Base-by-base conservation (phyloP, 2,113 vertebrate genomes). In the Microtus montanus region DNA sequence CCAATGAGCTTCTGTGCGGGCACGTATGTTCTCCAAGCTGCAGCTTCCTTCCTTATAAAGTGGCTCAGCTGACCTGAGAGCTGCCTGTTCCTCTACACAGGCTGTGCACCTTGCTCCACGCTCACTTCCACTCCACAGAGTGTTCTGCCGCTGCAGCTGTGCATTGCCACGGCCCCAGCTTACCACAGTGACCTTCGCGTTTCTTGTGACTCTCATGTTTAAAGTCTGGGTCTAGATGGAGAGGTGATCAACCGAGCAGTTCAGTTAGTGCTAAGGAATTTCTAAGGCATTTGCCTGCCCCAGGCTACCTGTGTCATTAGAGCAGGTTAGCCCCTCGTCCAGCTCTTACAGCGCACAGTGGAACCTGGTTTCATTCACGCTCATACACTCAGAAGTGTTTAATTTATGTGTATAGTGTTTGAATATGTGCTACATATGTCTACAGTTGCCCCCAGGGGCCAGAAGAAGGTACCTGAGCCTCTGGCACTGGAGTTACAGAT, bases 231-330 rank as follows among this genome's bases (percentile, higher is more conserved):
- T 95, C 64, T 38, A 82, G 47, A 44, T 52, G 7, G 87, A 77
- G 52, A 14, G 9, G 3, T 2, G 20, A 14, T 3, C 41, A n/a
- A 9, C 20, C 5, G 49, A 79, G 49, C 4, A 33, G 49, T 54
- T 86, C 7, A 6, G 0, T 61, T 15, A 20, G 4, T 33, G 3
- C 13, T 6, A 5, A 54, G 0, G 38, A 85, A n/a, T 11, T 33
- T 58, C 54, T 58, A 2, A 13, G 35, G 30, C 9, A 13, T 84
- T 84, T 47, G n/a, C 44, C 28, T 63, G 61, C 52, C 1, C 24
- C 0, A 1, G 5, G 14, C 64, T n/a, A 8, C 68, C n/a, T 20
- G 12, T 78, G 68, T 66, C 61, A 1, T 12, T 2, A 84, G 64
- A 91, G 41, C 4, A 1, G 13, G 7, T 1, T 87, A 3, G 74